These are phyloP conservation scores for Mythimna ferrago DNA, from an alignment of 2,888 invertebrate species.

Conservation along the genomic window DNA sequence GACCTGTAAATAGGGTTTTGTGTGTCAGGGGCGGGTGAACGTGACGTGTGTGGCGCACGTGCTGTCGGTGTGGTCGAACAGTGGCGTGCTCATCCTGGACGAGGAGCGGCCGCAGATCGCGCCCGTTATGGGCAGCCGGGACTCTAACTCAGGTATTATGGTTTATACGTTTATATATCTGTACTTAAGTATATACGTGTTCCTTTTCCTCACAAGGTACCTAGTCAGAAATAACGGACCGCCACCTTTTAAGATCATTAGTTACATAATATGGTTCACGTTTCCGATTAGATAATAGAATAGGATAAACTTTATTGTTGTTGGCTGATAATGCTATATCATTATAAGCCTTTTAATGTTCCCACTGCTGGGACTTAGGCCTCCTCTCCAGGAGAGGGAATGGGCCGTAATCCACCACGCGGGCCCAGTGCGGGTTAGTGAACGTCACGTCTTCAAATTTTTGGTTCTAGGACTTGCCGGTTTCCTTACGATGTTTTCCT, in stretches of 20 bases:
- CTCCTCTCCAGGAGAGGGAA: too few relatives aligned
- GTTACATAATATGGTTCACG: not conserved
- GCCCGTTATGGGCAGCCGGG: slow-evolving; percentile 92
- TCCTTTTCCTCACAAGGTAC: not conserved
- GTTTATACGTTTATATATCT: not conserved
- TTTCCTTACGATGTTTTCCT: too few relatives aligned
- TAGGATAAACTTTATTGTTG: too few relatives aligned
- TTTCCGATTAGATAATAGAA: not conserved
- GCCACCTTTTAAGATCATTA: not conserved
- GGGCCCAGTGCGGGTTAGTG: too few relatives aligned
- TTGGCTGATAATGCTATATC: too few relatives aligned
- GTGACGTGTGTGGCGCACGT: slow-evolving; percentile 91
- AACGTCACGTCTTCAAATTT: too few relatives aligned
- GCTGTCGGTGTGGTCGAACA: slow-evolving; percentile 90
- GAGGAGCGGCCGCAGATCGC: slow-evolving; percentile 93
- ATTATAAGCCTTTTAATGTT: too few relatives aligned
- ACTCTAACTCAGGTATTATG: slow-evolving; percentile 87
- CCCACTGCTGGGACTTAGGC: too few relatives aligned
- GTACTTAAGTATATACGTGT: too few relatives aligned
- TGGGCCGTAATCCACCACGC: too few relatives aligned
- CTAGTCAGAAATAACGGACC: not conserved
- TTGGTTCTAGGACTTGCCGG: too few relatives aligned
- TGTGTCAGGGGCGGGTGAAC: slow-evolving; percentile 88
- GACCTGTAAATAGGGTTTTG: slow-evolving; percentile 34
- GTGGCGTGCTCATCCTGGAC: slow-evolving; percentile 89